These are phyloP conservation scores for Parnassius orleans DNA, from an alignment of 2,888 invertebrate species.

Conservation along the genomic window DNA sequence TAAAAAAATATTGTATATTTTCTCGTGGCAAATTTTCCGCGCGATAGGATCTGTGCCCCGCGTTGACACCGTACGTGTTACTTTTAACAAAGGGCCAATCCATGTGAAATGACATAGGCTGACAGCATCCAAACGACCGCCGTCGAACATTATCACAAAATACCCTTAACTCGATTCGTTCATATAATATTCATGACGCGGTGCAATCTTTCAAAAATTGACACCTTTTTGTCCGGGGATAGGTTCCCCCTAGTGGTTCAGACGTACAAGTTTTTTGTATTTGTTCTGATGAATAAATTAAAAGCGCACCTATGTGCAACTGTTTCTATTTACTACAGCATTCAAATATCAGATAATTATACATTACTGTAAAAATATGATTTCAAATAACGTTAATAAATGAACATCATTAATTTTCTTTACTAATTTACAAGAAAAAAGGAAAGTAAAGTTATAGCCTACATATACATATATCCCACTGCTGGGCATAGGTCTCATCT, in stretches of 20 bases:
- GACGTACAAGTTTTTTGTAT: constrained; percentile 75
- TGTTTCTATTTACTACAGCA: constrained; percentile 52
- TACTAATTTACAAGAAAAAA: too few species aligned
- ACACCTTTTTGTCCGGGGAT: constrained; percentile 70
- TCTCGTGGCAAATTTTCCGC: constrained; percentile 58
- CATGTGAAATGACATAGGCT: constrained; percentile 78
- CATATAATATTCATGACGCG: constrained; percentile 80
- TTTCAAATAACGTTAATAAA: too few species aligned
- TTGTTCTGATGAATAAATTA: constrained; percentile 75
- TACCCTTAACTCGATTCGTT: constrained; percentile 79
- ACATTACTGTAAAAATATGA: constrained; percentile 1
- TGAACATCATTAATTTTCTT: too few species aligned
- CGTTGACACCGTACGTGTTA: constrained; percentile 74
- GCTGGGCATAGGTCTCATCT: too few species aligned
- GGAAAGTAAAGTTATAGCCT: too few species aligned
- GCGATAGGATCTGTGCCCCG: constrained; percentile 49
- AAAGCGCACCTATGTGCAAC: constrained; percentile 47
- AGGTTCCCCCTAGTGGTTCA: constrained; percentile 49
- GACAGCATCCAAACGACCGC: constrained; percentile 71
- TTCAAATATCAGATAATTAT: constrained; percentile 27
- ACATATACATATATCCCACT: too few species aligned
- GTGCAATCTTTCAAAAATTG: constrained; percentile 81
- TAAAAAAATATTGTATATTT: constrained; percentile 31
- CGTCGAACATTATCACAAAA: constrained; percentile 77
- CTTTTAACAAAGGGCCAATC: constrained; percentile 79